A percentile compares a stretch with the other conserved stretches of the same genome.
phyloP scores from a whole-genome alignment of 2,888 invertebrate genomes.

The Tuberolachnus salignus region DNA sequence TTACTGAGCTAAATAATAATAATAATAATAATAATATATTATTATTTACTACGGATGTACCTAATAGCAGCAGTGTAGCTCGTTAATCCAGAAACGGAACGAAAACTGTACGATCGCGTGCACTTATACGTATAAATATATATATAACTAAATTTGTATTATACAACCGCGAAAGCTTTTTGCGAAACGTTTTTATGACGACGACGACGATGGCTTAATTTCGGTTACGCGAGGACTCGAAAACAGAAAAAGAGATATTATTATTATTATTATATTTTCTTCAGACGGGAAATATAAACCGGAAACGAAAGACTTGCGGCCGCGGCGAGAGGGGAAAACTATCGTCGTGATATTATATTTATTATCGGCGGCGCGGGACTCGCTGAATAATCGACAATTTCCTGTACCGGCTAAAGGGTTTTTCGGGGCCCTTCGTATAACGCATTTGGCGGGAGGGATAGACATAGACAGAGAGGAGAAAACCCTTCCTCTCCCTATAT shows the following conservation, averaged over 20 bases:
- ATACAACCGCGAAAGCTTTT: neutral
- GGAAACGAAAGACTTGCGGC: conserved; percentile 46
- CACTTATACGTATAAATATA: conserved; percentile 1
- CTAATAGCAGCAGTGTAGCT: neutral
- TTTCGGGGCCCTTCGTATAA: conserved; percentile 5
- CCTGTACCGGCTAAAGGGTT: conserved; percentile 50
- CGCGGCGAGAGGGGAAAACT: conserved; percentile 13
- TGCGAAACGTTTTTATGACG: conserved; percentile 10
- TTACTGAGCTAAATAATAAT: too few relatives aligned
- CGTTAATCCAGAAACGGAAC: neutral
- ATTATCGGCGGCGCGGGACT: conserved; percentile 32
- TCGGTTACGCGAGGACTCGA: conserved; percentile 22
- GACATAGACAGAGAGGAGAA: too few relatives aligned
- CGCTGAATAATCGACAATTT: conserved; percentile 56
- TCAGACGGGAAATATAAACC: conserved; percentile 47
- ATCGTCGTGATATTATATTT: conserved; percentile 43
- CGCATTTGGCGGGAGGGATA: too few relatives aligned
- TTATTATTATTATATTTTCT: conserved; percentile 40
- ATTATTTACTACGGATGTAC: too few relatives aligned
- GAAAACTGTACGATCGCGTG: neutral
- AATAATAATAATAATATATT: too few relatives aligned
- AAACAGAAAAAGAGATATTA: conserved; percentile 39
- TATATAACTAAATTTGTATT: too few relatives aligned
- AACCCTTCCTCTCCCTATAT: conserved; percentile 33
- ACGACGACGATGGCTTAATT: conserved; percentile 33